Percentiles rank a stretch among this genome's conserved stretches.
These are phyloP conservation scores for Idaea aversata DNA, from an alignment of 2,888 invertebrate species.

Conservation along the genomic window DNA sequence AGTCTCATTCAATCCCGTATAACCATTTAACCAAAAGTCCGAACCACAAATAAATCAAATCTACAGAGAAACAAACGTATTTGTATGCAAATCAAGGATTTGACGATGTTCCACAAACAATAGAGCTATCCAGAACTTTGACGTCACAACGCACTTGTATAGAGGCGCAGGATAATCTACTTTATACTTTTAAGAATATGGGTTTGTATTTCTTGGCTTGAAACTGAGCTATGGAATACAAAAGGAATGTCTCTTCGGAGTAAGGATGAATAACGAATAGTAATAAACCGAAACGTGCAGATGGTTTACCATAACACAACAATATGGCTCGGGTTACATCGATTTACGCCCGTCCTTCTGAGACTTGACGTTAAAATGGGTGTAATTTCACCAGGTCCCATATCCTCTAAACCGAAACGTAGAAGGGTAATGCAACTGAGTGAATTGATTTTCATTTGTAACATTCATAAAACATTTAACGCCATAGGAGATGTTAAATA, in stretches of 20 bases:
- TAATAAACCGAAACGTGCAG: neutral
- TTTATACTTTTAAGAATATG: neutral
- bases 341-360: too few relatives aligned
- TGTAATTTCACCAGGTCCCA: too few relatives aligned
- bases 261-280: neutral
- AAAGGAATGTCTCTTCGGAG: neutral
- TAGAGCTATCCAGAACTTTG: constrained; percentile 8
- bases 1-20: neutral
- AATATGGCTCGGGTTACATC: neutral
- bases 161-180: neutral
- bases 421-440: too few relatives aligned
- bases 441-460: too few relatives aligned
- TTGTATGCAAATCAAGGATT: constrained; percentile 28
- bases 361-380: too few relatives aligned
- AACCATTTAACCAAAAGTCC: constrained; percentile 1
- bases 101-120: constrained; percentile 19
- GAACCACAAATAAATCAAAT: constrained; percentile 8
- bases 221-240: neutral
- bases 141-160: neutral
- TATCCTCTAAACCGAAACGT: too few relatives aligned
- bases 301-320: neutral
- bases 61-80: constrained; percentile 12
- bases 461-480: too few relatives aligned
- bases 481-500: too few relatives aligned
- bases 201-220: neutral